These are phyloP conservation scores for Leptinotarsa rubiginosa DNA, from an alignment of 2,888 invertebrate species.

Conservation along the genomic window DNA sequence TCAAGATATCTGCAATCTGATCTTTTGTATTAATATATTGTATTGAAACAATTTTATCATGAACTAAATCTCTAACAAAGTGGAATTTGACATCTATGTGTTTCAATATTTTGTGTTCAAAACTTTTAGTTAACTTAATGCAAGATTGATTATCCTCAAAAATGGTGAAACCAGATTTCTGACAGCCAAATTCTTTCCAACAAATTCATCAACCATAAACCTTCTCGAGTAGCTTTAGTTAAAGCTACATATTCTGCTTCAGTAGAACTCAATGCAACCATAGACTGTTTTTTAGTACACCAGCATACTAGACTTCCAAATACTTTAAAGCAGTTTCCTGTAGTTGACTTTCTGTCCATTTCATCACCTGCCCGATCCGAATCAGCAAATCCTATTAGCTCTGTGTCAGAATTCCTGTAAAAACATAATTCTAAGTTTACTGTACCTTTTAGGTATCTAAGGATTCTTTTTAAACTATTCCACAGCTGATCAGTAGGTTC, in stretches of 20 bases:
- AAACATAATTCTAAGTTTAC: neutral
- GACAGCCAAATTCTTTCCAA: conserved; percentile 7
- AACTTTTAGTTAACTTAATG: no score
- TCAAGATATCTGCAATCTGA: conserved; percentile 11
- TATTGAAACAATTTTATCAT: conserved; percentile 26
- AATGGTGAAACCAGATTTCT: conserved; percentile 19
- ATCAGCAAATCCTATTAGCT: conserved; percentile 6
- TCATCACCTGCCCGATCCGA: neutral
- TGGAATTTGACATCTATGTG: conserved; percentile 32
- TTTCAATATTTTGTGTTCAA: no score
- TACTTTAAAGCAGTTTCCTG: no score
- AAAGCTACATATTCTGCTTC: neutral
- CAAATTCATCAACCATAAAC: conserved; percentile 3
- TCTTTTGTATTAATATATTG: conserved; percentile 28
- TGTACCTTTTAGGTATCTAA: neutral
- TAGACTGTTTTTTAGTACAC: neutral
- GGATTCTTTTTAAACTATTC: neutral
- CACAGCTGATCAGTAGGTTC: no score
- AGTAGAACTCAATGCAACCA: neutral
- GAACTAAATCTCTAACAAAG: conserved; percentile 21
- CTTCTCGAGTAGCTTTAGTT: neutral
- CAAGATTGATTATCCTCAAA: conserved; percentile 8
- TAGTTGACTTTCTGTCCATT: neutral
- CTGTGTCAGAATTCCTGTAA: neutral
- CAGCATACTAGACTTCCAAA: no score